Conservation (phyloP, 2,113 vertebrate species). For the Phylloscopus whistleri region DNA sequence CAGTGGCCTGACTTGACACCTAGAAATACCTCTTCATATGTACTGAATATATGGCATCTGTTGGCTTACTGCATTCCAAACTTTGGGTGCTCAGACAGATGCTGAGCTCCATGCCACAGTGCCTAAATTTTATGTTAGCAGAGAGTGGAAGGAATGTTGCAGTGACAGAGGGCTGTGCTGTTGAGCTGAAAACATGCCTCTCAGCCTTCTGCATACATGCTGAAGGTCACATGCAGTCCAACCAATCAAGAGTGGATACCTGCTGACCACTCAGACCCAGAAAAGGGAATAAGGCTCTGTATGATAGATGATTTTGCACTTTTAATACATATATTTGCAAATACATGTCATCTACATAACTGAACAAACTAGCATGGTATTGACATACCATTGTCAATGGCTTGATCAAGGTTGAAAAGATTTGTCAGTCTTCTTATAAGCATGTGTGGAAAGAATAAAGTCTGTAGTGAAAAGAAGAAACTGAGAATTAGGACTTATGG, state of each 20-base stretch:
- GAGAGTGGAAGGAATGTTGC: background rate
- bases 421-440: background rate
- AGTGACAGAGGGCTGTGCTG: background rate
- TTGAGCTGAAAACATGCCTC: background rate
- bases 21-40: background rate
- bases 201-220: background rate
- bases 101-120: background rate
- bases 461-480: background rate
- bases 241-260: background rate
- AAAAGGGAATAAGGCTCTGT: background rate
- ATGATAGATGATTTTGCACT: background rate
- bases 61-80: background rate
- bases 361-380: background rate
- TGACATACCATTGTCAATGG: background rate
- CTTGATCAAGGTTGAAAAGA: background rate
- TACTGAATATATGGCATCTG: background rate
- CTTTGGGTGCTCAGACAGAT: background rate
- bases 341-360: background rate
- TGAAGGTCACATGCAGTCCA: background rate
- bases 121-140: background rate
- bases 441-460: background rate
- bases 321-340: background rate
- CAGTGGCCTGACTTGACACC: background rate
- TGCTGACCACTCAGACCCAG: background rate
- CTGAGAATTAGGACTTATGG: fast-evolving